Evolutionary conservation across 2,888 invertebrate genomes (phyloP).

Genomic region (Ormyrus pomaceus): DNA sequence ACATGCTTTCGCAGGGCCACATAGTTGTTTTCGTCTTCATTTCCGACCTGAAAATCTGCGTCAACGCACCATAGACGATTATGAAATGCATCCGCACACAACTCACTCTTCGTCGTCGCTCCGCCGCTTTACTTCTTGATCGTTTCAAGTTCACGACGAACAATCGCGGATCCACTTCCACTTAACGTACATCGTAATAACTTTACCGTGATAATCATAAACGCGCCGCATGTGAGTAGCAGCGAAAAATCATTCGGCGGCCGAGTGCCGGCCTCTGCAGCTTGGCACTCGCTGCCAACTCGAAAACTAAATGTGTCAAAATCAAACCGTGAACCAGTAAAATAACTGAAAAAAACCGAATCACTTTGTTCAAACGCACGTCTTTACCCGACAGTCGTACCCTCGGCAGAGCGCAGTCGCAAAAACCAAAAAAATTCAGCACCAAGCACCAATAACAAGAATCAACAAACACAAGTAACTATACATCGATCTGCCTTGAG

Average conservation of each 20-base stretch:
- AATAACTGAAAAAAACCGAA: too few relatives aligned
- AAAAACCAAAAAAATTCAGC: too few relatives aligned
- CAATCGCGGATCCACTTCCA: constrained; percentile 38
- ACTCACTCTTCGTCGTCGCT: constrained; percentile 3
- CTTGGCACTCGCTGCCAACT: too few relatives aligned
- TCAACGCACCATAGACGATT: not conserved
- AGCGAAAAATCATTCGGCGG: too few relatives aligned
- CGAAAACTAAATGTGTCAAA: too few relatives aligned
- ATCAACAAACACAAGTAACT: constrained; percentile 19
- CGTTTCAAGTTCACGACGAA: constrained; percentile 41
- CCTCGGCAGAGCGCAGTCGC: too few relatives aligned
- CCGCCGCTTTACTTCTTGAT: not conserved
- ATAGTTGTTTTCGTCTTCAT: constrained; percentile 19
- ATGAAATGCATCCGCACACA: not conserved
- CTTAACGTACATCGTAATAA: constrained; percentile 44
- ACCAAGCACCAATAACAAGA: not conserved
- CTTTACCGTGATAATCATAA: not conserved
- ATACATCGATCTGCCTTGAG: not conserved
- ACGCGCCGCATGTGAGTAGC: constrained; percentile 29
- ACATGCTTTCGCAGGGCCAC: not conserved
- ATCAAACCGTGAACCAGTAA: too few relatives aligned
- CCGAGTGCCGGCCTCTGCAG: too few relatives aligned
- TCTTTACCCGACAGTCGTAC: too few relatives aligned
- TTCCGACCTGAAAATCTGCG: not conserved
- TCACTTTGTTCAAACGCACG: too few relatives aligned